Evolutionary conservation across 2,888 invertebrate genomes (phyloP).

Genomic region (Lobophora halterata): DNA sequence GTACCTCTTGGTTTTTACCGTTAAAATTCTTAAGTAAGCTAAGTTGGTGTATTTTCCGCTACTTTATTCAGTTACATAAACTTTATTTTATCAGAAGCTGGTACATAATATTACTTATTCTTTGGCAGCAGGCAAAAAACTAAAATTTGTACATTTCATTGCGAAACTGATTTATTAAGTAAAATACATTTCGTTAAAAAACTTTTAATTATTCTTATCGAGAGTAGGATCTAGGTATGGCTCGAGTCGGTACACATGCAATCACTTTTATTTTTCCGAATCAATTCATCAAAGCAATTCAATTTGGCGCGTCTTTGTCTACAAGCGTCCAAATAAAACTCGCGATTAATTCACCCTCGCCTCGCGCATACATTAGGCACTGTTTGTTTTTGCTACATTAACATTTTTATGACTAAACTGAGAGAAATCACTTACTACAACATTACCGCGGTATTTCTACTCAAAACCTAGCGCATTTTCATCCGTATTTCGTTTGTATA

Average conservation of each 20-base stretch:
- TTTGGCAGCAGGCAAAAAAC: too few relatives aligned
- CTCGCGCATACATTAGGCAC: constrained; percentile 73
- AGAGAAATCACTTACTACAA: constrained; percentile 70
- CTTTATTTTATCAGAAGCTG: too few relatives aligned
- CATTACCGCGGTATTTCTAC: constrained; percentile 39
- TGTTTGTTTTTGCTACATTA: constrained; percentile 78
- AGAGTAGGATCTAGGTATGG: too few relatives aligned
- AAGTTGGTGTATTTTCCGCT: too few relatives aligned
- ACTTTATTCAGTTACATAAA: too few relatives aligned
- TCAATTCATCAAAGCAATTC: constrained; percentile 51
- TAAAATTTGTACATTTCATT: too few relatives aligned
- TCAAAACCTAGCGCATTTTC: constrained; percentile 19
- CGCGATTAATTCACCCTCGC: constrained; percentile 67
- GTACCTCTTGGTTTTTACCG: too few relatives aligned
- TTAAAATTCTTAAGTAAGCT: too few relatives aligned
- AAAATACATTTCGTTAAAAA: too few relatives aligned
- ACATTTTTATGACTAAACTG: constrained; percentile 79
- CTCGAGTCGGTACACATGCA: constrained; percentile 2
- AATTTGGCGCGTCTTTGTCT: constrained; percentile 51
- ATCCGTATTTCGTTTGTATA: constrained; percentile 17
- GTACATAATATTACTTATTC: too few relatives aligned
- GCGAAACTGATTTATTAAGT: too few relatives aligned
- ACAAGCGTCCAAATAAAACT: constrained; percentile 48
- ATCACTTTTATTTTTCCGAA: constrained; percentile 24
- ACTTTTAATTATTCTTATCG: too few relatives aligned